Conservation (phyloP, 2,797 vertebrate species). For the Schizopygopsis malacanthus region DNA sequence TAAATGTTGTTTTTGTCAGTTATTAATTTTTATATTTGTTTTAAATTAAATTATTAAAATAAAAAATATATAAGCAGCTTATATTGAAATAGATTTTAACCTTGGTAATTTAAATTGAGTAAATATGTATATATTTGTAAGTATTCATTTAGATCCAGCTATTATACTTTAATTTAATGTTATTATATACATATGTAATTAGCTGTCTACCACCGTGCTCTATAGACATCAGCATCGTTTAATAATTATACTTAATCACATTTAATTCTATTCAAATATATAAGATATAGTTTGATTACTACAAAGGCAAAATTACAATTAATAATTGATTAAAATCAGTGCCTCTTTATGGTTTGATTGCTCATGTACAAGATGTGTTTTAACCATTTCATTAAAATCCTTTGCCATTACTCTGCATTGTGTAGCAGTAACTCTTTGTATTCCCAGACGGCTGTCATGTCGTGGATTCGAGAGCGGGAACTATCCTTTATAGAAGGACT, state of each 20-base stretch:
- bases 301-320: not conserved
- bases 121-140: not conserved
- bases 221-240: not conserved
- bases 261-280: not conserved
- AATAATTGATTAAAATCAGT: not conserved
- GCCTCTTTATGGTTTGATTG: not conserved
- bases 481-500: conserved; percentile 89
- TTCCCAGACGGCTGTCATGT: conserved; percentile 79
- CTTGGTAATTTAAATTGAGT: no score
- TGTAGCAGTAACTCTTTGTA: conserved; percentile 36
- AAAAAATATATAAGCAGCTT: not conserved
- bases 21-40: not conserved
- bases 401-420: not conserved
- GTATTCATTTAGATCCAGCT: not conserved
- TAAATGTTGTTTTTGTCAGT: not conserved
- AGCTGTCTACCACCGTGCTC: not conserved
- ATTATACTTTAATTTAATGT: not conserved
- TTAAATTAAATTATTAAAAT: not conserved
- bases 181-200: not conserved
- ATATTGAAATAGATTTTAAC: not conserved
- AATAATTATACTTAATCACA: not conserved
- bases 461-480: conserved; percentile 95
- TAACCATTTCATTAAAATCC: not conserved
- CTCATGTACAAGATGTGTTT: not conserved
- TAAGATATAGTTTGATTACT: no score